These are phyloP conservation scores for Oreonectes daqikongensis DNA, from an alignment of 2,797 vertebrate species.

Conservation along the genomic window DNA sequence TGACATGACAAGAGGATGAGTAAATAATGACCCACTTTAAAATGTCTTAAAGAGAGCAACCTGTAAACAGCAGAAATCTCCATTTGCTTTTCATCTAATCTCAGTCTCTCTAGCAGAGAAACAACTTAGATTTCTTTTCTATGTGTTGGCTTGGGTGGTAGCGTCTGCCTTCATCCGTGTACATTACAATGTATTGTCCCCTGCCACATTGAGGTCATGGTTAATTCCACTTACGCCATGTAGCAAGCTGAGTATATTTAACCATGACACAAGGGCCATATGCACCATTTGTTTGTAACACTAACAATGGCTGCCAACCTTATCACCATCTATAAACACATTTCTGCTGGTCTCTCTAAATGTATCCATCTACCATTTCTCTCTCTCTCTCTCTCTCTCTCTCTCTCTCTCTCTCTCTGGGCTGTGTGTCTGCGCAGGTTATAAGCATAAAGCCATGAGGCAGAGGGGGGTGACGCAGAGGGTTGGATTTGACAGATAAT, in stretches of 20 bases:
- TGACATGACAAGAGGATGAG: too few species aligned
- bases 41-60: too few species aligned
- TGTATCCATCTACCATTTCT: constrained; percentile 43
- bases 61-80: too few species aligned
- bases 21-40: too few species aligned
- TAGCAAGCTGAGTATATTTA: constrained; percentile 51
- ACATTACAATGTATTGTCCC: constrained; percentile 10
- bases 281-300: constrained; percentile 54
- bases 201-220: constrained; percentile 37
- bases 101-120: too few species aligned
- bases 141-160: constrained; percentile 10
- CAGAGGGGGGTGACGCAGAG: neutral
- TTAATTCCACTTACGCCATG: constrained; percentile 37
- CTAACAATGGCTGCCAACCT: constrained; percentile 52
- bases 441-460: constrained; percentile 39
- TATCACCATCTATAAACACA: constrained; percentile 45
- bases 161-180: neutral
- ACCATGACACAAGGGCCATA: constrained; percentile 50
- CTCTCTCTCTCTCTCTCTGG: neutral
- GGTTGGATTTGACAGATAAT: constrained; percentile 30
- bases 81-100: too few species aligned
- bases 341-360: constrained; percentile 42
- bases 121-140: neutral
- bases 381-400: constrained; percentile 24
- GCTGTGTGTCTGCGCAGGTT: constrained; percentile 43